phyloP scores from a whole-genome alignment of 2,113 vertebrate species.

The Strigops habroptila region DNA sequence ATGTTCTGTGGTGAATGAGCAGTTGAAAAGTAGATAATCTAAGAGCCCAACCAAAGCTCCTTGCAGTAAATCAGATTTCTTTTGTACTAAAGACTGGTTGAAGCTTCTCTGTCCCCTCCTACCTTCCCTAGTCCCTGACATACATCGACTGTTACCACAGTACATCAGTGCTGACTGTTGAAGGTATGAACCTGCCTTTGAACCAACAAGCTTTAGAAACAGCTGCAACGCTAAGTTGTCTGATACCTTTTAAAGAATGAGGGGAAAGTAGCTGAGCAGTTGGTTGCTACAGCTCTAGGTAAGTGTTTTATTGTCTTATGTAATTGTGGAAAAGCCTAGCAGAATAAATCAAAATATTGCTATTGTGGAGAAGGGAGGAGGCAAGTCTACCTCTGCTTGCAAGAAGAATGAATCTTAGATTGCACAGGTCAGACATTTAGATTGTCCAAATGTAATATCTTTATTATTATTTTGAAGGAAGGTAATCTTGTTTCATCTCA shows the following conservation, averaged over 20 bases:
- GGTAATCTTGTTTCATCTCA: background rate
- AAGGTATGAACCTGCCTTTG: background rate
- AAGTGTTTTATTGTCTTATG: background rate
- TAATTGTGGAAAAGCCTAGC: background rate
- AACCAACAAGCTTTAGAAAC: rapidly evolving
- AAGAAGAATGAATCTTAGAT: background rate
- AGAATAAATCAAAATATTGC: background rate
- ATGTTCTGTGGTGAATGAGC: background rate
- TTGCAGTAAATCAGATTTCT: background rate
- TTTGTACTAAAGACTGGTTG: background rate
- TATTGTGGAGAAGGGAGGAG: background rate
- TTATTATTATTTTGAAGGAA: background rate
- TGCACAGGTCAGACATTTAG: background rate
- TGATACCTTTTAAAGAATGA: background rate
- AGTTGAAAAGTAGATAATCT: background rate
- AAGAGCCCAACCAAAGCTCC: background rate
- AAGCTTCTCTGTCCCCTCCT: background rate
- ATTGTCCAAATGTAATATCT: background rate
- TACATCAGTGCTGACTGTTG: background rate
- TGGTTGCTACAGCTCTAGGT: background rate
- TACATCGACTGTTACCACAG: background rate
- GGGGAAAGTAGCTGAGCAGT: background rate
- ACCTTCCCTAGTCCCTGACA: background rate
- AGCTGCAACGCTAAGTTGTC: background rate
- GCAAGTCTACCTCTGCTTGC: background rate